Percentiles rank a stretch among this genome's conserved stretches.
phyloP scores from a whole-genome alignment of 2,888 invertebrate genomes.

The Linnaemya tessellans region DNA sequence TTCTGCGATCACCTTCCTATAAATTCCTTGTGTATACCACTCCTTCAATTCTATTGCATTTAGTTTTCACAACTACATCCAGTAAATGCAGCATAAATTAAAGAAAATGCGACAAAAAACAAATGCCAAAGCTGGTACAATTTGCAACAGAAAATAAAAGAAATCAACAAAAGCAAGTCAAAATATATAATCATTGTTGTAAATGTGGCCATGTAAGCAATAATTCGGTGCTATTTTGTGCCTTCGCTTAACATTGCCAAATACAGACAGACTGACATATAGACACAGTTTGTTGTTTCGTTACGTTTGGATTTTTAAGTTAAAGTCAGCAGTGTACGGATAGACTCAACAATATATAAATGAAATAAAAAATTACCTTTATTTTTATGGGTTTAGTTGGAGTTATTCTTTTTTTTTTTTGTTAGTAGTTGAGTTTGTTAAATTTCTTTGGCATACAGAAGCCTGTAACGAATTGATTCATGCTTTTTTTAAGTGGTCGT shows the following conservation, averaged over 20 bases:
- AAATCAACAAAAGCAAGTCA: constrained; percentile 10
- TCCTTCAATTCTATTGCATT: constrained; percentile 51
- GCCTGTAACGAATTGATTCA: constrained; percentile 64
- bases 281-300: constrained; percentile 21
- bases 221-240: constrained; percentile 57
- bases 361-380: constrained; percentile 62
- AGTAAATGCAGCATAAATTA: constrained; percentile 54
- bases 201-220: constrained; percentile 67
- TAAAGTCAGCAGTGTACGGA: constrained; percentile 14
- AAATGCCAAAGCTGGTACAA: constrained; percentile 46
- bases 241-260: constrained; percentile 43
- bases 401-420: constrained; percentile 7
- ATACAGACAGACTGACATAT: constrained; percentile 5
- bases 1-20: background rate
- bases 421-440: constrained; percentile 4
- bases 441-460: constrained; percentile 47
- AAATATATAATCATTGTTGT: constrained; percentile 56
- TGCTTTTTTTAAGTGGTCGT: constrained; percentile 53
- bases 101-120: constrained; percentile 63
- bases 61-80: constrained; percentile 30
- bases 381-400: constrained; percentile 58
- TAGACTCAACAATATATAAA: constrained; percentile 42
- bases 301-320: constrained; percentile 15
- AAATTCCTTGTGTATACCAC: constrained; percentile 21
- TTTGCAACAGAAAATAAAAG: constrained; percentile 16